A percentile compares a stretch with the other conserved stretches of the same genome.
Conservation (phyloP, 2,888 invertebrate genomes). For the Netelia inedita region DNA sequence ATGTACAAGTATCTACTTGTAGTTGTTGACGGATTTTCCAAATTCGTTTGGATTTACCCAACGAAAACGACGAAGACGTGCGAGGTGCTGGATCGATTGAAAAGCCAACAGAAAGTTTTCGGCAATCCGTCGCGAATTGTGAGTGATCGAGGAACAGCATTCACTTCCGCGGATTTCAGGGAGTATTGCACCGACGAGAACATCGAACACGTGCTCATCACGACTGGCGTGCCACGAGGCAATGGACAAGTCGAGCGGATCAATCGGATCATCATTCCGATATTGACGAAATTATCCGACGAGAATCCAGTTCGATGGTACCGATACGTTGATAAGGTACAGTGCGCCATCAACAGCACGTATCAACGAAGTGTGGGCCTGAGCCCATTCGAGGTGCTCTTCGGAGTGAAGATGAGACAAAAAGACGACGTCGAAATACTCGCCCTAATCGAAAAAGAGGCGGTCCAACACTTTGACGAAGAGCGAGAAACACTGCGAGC, state of each 20-base stretch:
- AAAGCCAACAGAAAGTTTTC: conserved; percentile 59
- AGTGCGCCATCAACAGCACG: conserved; percentile 30
- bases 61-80: conserved; percentile 74
- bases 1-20: conserved; percentile 76
- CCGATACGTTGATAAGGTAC: conserved; percentile 35
- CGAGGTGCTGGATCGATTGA: conserved; percentile 65
- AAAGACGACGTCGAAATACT: conserved; percentile 20
- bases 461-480: conserved; percentile 17
- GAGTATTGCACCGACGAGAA: conserved; percentile 54
- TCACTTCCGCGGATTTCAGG: conserved; percentile 64
- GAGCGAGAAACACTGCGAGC: conserved; percentile 50
- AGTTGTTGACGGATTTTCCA: conserved; percentile 77
- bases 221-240: conserved; percentile 76
- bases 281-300: conserved; percentile 66
- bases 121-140: conserved; percentile 67
- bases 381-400: conserved; percentile 35
- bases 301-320: conserved; percentile 46
- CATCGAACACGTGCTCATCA: conserved; percentile 71
- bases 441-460: conserved; percentile 25
- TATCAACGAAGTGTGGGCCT: conserved; percentile 31
- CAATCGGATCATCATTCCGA: conserved; percentile 50
- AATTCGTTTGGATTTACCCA: conserved; percentile 78
- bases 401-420: conserved; percentile 42
- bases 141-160: conserved; percentile 72
- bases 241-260: conserved; percentile 57